These are phyloP conservation scores for Gallinago stenura DNA, from an alignment of 2,797 vertebrate species.

Conservation along the genomic window DNA sequence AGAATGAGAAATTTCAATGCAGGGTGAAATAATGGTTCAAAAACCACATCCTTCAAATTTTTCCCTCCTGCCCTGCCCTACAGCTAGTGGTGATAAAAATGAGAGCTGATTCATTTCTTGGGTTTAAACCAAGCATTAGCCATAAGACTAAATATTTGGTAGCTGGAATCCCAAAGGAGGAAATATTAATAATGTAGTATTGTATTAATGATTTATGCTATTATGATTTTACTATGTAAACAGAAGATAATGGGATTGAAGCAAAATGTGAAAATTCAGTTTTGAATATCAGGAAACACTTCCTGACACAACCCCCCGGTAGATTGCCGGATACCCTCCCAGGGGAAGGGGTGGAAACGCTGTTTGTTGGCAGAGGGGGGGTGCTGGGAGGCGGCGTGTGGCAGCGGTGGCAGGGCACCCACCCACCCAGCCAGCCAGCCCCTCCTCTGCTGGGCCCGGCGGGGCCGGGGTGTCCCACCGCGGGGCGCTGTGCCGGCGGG, in stretches of 20 bases:
- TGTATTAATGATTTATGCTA: conserved; percentile 39
- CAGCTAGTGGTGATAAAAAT: conserved; percentile 5
- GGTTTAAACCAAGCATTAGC: conserved; percentile 33
- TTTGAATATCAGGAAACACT: not conserved
- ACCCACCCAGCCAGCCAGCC: too few relatives aligned
- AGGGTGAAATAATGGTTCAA: not conserved
- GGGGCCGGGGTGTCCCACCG: not conserved
- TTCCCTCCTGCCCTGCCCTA: not conserved
- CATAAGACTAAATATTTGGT: conserved; percentile 9
- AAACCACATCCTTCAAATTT: not conserved
- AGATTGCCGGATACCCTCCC: not conserved
- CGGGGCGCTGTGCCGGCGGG: not conserved
- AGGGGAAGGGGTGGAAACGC: not conserved
- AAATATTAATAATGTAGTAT: conserved; percentile 24
- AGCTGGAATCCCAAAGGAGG: conserved; percentile 20
- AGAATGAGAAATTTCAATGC: not conserved
- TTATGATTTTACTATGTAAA: not conserved
- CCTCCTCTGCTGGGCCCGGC: not conserved
- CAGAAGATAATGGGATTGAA: not conserved
- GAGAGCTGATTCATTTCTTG: conserved; percentile 30
- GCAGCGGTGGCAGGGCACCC: too few relatives aligned
- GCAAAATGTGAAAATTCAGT: not conserved
- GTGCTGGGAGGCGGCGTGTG: not conserved
- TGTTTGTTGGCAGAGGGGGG: not conserved
- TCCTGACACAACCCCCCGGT: not conserved